Conservation (phyloP, 2,888 invertebrate species). For the Drosophila antonietae region DNA sequence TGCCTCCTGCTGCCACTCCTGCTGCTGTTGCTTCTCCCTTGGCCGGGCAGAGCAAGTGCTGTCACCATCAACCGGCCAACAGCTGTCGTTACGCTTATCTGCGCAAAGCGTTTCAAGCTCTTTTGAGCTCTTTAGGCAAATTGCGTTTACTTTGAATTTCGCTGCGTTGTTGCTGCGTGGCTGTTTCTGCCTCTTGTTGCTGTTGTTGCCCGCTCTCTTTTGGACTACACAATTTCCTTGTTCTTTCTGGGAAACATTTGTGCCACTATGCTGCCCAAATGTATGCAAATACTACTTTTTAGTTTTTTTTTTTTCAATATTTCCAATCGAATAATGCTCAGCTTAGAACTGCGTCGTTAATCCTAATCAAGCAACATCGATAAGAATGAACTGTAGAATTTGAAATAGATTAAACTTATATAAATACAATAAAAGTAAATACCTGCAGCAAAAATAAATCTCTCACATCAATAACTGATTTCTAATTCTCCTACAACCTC, state of each 20-base stretch:
- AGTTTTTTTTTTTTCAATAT: constrained; percentile 25
- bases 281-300: constrained; percentile 9
- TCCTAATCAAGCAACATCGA: not conserved
- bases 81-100: constrained; percentile 69
- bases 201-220: constrained; percentile 4
- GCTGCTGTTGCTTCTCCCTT: not conserved
- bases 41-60: not conserved
- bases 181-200: constrained; percentile 6
- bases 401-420: not conserved
- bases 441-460: too few species aligned
- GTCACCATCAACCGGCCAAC: constrained; percentile 35
- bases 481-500: not conserved
- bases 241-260: constrained; percentile 10
- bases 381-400: not conserved
- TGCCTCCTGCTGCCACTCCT: not conserved
- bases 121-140: constrained; percentile 65
- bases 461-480: not conserved
- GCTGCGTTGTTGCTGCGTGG: constrained; percentile 4
- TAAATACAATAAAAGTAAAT: too few species aligned
- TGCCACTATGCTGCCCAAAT: constrained; percentile 1
- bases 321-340: not conserved
- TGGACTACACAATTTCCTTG: constrained; percentile 21
- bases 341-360: not conserved
- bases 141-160: constrained; percentile 63
- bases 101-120: constrained; percentile 61